Evolutionary conservation across 2,888 invertebrate genomes (phyloP).

Genomic region (Gari tellinella): DNA sequence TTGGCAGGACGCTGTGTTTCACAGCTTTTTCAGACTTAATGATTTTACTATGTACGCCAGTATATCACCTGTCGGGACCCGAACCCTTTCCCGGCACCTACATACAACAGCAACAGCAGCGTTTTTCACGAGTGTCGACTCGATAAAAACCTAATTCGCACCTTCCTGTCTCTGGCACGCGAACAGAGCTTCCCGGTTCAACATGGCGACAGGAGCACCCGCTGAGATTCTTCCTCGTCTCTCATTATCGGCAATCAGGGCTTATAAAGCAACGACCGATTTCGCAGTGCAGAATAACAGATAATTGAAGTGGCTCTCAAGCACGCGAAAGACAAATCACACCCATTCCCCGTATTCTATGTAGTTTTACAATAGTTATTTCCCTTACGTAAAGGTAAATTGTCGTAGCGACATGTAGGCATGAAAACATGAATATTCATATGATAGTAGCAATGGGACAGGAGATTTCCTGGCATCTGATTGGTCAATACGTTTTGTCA

Average conservation of each 20-base stretch:
- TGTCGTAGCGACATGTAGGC: neutral
- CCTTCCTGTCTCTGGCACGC: slow-evolving; percentile 7
- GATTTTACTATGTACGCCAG: too few relatives aligned
- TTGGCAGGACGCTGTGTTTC: too few relatives aligned
- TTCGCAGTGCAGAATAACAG: slow-evolving; percentile 31
- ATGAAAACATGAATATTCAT: slow-evolving; percentile 61
- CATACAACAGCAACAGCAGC: neutral
- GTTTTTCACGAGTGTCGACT: slow-evolving; percentile 6
- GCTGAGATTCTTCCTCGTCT: neutral
- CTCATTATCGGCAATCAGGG: slow-evolving; percentile 34
- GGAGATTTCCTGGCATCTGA: slow-evolving; percentile 47
- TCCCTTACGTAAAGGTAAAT: slow-evolving; percentile 11
- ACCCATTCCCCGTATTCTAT: too few relatives aligned
- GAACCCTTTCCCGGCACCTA: too few relatives aligned
- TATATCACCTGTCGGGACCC: too few relatives aligned
- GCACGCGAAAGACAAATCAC: slow-evolving; percentile 34
- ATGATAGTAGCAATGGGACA: slow-evolving; percentile 59
- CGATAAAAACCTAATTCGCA: slow-evolving; percentile 11
- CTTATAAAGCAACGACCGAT: slow-evolving; percentile 27
- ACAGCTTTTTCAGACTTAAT: too few relatives aligned
- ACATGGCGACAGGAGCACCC: neutral
- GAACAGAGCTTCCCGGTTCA: neutral
- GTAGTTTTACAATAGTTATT: neutral
- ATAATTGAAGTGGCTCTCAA: slow-evolving; percentile 24
- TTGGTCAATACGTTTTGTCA: slow-evolving; percentile 58